phyloP scores from a whole-genome alignment of 2,888 invertebrate genomes.

The Stenodema calcarata region DNA sequence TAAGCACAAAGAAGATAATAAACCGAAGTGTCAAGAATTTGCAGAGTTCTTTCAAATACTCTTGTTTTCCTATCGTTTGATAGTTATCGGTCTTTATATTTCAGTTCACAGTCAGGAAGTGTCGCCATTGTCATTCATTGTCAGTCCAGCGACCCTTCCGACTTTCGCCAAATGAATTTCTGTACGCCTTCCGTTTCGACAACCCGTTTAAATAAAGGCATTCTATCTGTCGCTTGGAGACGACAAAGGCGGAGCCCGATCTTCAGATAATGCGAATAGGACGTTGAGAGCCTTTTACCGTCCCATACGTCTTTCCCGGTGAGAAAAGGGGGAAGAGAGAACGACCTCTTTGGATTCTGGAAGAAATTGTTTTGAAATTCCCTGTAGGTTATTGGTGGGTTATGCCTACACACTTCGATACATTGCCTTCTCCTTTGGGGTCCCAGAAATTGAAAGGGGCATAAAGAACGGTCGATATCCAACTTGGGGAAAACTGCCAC shows the following conservation, averaged over 20 bases:
- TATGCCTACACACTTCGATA: neutral
- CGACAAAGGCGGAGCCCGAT: neutral
- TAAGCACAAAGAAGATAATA: no score
- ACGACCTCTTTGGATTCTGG: neutral
- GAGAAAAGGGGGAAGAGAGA: neutral
- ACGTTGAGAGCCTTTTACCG: conserved; percentile 25
- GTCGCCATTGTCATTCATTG: no score
- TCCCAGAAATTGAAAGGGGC: neutral
- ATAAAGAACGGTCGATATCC: neutral
- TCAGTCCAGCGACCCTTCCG: no score
- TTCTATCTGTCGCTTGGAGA: neutral
- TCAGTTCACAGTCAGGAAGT: no score
- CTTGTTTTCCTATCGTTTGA: no score
- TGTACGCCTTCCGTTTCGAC: no score
- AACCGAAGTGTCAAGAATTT: no score
- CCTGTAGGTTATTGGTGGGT: conserved; percentile 29
- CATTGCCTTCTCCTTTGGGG: neutral
- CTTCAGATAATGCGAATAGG: conserved; percentile 16
- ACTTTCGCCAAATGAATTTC: no score
- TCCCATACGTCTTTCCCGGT: neutral
- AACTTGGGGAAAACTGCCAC: neutral
- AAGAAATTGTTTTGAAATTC: conserved; percentile 39
- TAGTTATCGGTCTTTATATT: no score
- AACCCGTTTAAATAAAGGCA: neutral
- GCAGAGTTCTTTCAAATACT: no score